Evolutionary conservation across 2,888 invertebrate species (phyloP).

Genomic region (Heteromurus nitidus): DNA sequence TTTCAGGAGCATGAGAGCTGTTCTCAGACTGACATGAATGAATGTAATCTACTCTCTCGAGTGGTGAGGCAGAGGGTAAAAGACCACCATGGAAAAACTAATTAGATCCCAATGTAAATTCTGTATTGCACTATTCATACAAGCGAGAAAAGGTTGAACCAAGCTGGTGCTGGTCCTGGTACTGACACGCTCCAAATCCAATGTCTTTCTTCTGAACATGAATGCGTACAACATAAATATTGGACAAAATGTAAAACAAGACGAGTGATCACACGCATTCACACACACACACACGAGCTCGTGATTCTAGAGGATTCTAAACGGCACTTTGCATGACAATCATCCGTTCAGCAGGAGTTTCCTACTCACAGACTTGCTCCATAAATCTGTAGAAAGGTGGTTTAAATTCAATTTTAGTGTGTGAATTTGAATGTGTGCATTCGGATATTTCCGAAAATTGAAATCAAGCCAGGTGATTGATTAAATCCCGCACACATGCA

Average conservation of each 20-base stretch:
- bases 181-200: neutral
- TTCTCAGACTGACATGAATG: neutral
- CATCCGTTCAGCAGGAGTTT: slow-evolving; percentile 20
- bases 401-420: too few species aligned
- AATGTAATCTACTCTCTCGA: too few species aligned
- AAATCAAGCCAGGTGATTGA: slow-evolving; percentile 66
- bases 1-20: neutral
- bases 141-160: too few species aligned
- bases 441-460: slow-evolving; percentile 50
- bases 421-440: too few species aligned
- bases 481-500: slow-evolving; percentile 57
- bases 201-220: too few species aligned
- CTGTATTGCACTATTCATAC: neutral
- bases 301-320: slow-evolving; percentile 24
- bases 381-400: too few species aligned
- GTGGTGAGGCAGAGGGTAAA: neutral
- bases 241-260: too few species aligned
- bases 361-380: too few species aligned
- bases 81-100: slow-evolving; percentile 14
- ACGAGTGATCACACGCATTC: too few species aligned
- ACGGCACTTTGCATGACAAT: slow-evolving; percentile 61
- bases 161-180: neutral
- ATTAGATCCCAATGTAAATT: neutral
- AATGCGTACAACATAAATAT: too few species aligned
- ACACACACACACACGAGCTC: neutral